Conservation (phyloP, 2,797 vertebrate species). For the Tamandua tetradactyla region DNA sequence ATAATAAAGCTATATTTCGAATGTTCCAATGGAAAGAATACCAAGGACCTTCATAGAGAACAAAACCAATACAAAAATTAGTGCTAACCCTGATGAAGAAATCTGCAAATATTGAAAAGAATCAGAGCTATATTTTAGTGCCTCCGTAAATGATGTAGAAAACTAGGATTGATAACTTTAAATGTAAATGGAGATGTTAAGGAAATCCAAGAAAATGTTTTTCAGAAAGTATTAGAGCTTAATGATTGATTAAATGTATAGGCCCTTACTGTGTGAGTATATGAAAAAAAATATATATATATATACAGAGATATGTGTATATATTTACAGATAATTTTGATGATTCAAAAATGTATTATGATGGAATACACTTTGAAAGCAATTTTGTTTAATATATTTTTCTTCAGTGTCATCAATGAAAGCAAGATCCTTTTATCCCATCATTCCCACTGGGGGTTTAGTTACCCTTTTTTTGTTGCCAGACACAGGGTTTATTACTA, state of each 20-base stretch:
- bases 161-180: background rate
- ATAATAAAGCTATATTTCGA: background rate
- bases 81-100: background rate
- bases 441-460: background rate
- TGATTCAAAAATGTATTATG: background rate
- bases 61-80: background rate
- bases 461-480: slow-evolving; percentile 1
- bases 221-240: background rate
- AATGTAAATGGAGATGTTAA: background rate
- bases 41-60: background rate
- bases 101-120: background rate
- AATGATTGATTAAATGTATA: background rate
- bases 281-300: background rate
- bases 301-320: too few relatives aligned
- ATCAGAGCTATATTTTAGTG: background rate
- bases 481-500: background rate
- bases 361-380: slow-evolving; percentile 5
- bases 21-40: slow-evolving; percentile 11
- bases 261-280: background rate
- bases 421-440: background rate
- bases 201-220: background rate
- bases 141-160: background rate
- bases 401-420: slow-evolving; percentile 8
- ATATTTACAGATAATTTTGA: background rate
- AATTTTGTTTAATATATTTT: background rate